phyloP scores from a whole-genome alignment of 1,140 invertebrate genomes.

The Eulimnadia texana region DNA sequence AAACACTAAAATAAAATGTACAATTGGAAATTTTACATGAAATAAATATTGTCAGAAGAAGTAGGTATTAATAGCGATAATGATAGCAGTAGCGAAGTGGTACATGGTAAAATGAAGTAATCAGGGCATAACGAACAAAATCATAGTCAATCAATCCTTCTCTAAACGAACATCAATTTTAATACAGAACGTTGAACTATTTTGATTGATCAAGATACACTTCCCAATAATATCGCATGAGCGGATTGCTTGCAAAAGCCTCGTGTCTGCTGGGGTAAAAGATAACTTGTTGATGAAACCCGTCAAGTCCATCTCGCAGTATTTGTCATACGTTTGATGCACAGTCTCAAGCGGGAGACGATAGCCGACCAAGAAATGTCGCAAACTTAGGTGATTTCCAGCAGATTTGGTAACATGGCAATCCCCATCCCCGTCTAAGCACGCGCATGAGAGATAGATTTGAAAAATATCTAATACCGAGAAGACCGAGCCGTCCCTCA shows the following conservation, averaged over 20 bases:
- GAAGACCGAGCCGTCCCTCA: neutral
- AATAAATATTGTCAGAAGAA: too few relatives aligned
- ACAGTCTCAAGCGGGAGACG: neutral
- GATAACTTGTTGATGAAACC: neutral
- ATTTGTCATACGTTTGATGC: neutral
- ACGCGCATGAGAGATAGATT: neutral
- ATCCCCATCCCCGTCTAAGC: neutral
- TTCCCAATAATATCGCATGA: neutral
- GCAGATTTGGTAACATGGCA: neutral
- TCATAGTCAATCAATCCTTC: too few relatives aligned
- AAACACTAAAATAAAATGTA: too few relatives aligned
- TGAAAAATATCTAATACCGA: neutral
- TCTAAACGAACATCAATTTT: too few relatives aligned
- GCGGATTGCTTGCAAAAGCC: neutral
- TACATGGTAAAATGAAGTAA: too few relatives aligned
- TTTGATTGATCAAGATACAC: neutral
- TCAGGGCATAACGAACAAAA: too few relatives aligned
- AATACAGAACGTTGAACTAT: too few relatives aligned
- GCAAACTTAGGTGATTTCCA: neutral
- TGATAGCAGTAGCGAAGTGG: too few relatives aligned
- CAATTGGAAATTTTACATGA: too few relatives aligned
- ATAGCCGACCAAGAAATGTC: neutral
- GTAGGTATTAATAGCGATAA: too few relatives aligned
- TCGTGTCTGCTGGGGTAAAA: neutral
- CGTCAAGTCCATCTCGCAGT: neutral